Evolutionary conservation across 2,113 vertebrate genomes (phyloP).

Genomic region (Scytalopus superciliaris): DNA sequence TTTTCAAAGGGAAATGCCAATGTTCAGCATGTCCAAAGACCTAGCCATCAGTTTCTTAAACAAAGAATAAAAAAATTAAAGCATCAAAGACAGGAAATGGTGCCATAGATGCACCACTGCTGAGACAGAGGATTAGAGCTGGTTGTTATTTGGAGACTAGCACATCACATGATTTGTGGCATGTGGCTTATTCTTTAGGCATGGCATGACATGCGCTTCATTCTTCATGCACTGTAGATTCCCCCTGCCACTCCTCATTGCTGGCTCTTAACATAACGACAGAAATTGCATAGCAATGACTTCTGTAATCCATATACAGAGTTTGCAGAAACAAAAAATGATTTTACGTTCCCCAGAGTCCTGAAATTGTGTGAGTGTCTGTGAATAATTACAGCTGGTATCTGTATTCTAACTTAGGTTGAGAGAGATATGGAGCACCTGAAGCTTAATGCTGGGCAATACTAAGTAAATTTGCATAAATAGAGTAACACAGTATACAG

Average conservation of each 20-base stretch:
- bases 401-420: background rate
- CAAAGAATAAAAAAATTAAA: background rate
- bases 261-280: background rate
- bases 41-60: background rate
- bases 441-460: background rate
- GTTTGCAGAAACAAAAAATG: background rate
- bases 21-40: background rate
- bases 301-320: background rate
- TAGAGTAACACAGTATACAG: background rate
- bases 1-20: background rate
- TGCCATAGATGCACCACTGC: background rate
- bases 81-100: background rate
- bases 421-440: background rate
- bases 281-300: background rate
- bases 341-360: background rate
- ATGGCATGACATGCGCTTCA: background rate
- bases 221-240: background rate
- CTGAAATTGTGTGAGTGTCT: background rate
- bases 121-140: background rate
- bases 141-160: background rate
- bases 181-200: background rate
- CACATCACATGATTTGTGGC: background rate
- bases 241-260: background rate
- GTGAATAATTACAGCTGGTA: background rate
- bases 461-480: background rate